Percentiles rank a stretch among this genome's conserved stretches.
Evolutionary conservation across 2,888 invertebrate genomes (phyloP).

Genomic region (Exephanes ischioxanthus): DNA sequence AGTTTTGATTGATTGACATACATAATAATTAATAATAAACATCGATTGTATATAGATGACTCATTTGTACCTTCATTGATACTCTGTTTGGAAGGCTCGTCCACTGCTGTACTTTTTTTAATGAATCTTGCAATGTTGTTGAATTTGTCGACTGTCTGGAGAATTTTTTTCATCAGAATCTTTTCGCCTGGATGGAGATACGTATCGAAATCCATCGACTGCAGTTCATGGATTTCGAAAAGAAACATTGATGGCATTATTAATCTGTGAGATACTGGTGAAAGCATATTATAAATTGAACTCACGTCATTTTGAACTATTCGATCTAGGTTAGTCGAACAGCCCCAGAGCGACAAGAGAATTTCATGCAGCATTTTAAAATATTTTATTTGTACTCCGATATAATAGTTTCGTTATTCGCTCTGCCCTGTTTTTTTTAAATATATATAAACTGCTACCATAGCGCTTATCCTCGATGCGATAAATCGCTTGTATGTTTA

Average conservation of each 20-base stretch:
- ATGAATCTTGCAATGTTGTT: conserved; percentile 89
- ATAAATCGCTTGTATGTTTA: background rate
- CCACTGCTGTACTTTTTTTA: conserved; percentile 84
- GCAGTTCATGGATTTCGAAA: conserved; percentile 62
- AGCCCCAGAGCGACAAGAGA: conserved; percentile 88
- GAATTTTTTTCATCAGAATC: conserved; percentile 87
- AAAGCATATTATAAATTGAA: background rate
- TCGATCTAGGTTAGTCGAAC: conserved; percentile 82
- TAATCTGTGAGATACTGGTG: conserved; percentile 10
- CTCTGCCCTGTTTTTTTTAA: background rate
- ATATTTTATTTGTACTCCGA: background rate
- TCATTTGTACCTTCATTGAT: conserved; percentile 49
- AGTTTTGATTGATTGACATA: background rate
- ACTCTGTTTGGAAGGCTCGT: conserved; percentile 44
- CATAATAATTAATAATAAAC: background rate
- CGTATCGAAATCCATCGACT: conserved; percentile 84
- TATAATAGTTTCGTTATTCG: background rate
- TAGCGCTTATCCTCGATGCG: background rate
- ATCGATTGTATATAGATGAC: background rate
- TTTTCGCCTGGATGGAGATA: conserved; percentile 90
- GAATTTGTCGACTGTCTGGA: conserved; percentile 88
- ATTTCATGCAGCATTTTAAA: conserved; percentile 89
- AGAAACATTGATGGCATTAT: conserved; percentile 16
- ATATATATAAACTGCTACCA: background rate
- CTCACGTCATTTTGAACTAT: conserved; percentile 81